Base-by-base conservation (phyloP, 2,888 invertebrate genomes). In the Chymomyza procnemis region DNA sequence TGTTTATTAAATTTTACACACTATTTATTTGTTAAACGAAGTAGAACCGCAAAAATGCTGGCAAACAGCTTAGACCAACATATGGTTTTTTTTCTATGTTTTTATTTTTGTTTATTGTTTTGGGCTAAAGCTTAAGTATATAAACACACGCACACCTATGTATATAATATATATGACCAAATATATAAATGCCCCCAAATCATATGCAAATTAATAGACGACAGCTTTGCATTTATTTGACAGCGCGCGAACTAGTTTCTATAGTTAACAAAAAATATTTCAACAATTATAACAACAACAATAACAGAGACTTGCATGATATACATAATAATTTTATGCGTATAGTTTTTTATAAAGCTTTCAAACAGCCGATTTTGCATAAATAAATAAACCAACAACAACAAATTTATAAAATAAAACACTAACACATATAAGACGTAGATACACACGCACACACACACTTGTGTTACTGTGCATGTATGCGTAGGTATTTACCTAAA, bases 401-500 rank as follows among this genome's bases (percentile, higher is more conserved):
- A 50, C 19, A 52, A 52, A 61, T 9, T 14, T n/a, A 48, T 41
- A 12, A 58, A 61, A 56, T 26, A 66, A 61, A 22, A 54, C 5
- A 34, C 52, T 22, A 47, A 22, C 48, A 30, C 21, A n/a, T 22
- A 3, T 2, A 22, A 2, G 4, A 55, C 54, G 4, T 12, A 19
- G 1, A 22, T 9, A 58, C 14, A 48, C 48, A 19, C 21, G n/a
- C 26, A 21, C 22, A 21, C 26, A 19, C 9, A 55, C 4, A 8
- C 8, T n/a, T 47, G 48, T 46, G 34, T 50, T 61, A n/a, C 9
- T 46, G 46, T 64, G 58, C 8, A 2, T 69, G 65, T 73, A 69
- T 70, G 69, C 70, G 73, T 81, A 87, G 87, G 87, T 87, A 83
- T 82, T 82, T 71, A 64, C 67, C 74, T 74, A 85, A 66, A 69